Percentiles rank a stretch among this genome's conserved stretches.
Conservation (phyloP, 2,113 vertebrate genomes). For the Boulengeromyrus knoepffleri region DNA sequence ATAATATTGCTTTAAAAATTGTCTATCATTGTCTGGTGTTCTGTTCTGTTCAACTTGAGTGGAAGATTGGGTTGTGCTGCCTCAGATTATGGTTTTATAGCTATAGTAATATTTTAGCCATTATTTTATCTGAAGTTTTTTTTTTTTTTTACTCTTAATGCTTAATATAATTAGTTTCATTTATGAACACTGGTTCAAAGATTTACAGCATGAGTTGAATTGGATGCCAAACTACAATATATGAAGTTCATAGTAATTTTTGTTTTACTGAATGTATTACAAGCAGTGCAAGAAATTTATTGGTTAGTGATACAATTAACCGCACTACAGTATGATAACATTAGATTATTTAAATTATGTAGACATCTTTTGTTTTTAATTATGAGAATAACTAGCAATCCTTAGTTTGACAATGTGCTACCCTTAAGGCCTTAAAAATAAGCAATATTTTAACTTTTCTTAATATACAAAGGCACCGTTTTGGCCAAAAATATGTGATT, state of each 20-base stretch:
- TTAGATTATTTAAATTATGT: background rate
- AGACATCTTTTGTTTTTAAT: background rate
- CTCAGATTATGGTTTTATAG: background rate
- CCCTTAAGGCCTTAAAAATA: background rate
- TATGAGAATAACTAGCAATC: background rate
- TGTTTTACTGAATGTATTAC: background rate
- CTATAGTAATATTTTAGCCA: background rate
- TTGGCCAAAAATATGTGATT: slow-evolving; percentile 56
- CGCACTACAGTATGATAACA: background rate
- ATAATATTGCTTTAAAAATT: background rate
- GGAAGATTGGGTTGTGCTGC: background rate
- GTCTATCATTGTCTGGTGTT: background rate
- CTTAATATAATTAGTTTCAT: background rate
- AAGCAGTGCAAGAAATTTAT: background rate
- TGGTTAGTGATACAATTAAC: background rate
- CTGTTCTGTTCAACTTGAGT: background rate
- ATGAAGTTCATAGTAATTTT: background rate
- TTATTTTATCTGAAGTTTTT: background rate
- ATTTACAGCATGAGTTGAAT: background rate
- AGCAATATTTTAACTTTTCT: slow-evolving; percentile 1
- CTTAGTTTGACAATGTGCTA: background rate
- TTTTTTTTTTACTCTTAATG: background rate
- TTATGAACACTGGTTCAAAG: background rate
- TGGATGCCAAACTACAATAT: background rate
- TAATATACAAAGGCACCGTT: slow-evolving; percentile 41